These are phyloP conservation scores for Hetaerina titia DNA, from an alignment of 2,888 invertebrate genomes.

Conservation along the genomic window DNA sequence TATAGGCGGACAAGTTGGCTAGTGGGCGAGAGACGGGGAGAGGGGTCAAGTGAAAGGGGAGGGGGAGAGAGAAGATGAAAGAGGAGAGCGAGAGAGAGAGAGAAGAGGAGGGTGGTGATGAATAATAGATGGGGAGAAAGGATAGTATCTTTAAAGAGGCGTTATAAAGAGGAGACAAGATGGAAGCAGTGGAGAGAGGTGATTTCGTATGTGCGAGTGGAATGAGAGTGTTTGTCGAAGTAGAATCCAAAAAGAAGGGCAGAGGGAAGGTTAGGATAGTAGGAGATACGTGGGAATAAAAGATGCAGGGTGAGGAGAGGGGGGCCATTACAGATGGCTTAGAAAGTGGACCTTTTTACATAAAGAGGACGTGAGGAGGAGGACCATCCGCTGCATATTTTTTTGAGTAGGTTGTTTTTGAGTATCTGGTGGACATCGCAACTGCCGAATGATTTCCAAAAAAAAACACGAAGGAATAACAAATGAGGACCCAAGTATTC, in stretches of 20 bases:
- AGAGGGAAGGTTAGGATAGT: background rate
- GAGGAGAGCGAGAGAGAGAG: background rate
- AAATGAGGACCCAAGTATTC: background rate
- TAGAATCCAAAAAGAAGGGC: background rate
- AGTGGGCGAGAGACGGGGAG: background rate
- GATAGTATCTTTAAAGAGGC: conserved; percentile 28
- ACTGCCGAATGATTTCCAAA: background rate
- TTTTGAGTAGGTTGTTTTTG: background rate
- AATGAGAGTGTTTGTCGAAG: conserved; percentile 17
- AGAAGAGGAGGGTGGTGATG: background rate
- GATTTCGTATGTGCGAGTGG: conserved; percentile 10
- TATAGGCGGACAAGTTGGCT: background rate
- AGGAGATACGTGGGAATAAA: background rate
- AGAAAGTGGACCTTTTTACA: conserved; percentile 5
- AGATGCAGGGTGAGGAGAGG: background rate
- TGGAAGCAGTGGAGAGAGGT: conserved; percentile 19
- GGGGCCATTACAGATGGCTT: conserved; percentile 6
- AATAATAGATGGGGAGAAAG: conserved; percentile 32
- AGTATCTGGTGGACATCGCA: background rate
- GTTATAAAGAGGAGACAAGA: conserved; percentile 27
- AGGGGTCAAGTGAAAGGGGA: background rate
- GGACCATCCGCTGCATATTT: background rate
- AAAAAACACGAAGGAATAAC: background rate
- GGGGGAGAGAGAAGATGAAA: background rate
- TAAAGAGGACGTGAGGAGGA: background rate